A percentile compares a stretch with the other conserved stretches of the same genome.
Conservation (phyloP, 2,888 invertebrate genomes). For the Metacarcinus magister region DNA sequence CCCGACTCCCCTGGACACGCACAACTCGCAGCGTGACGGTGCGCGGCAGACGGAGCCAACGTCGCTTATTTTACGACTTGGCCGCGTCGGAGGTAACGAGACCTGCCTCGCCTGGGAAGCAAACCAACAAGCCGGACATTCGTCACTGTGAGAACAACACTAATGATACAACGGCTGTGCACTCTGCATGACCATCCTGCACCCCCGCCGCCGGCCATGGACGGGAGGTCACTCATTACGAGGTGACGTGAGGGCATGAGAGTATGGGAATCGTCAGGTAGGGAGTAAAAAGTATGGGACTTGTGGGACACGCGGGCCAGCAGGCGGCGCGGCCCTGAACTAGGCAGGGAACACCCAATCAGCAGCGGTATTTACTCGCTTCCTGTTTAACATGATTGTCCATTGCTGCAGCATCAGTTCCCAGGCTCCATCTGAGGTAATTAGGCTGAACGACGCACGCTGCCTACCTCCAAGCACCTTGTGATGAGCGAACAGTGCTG, state of each 20-base stretch:
- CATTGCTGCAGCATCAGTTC: conserved; percentile 59
- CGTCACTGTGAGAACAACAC: conserved; percentile 19
- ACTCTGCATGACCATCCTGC: not conserved
- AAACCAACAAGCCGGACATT: not conserved
- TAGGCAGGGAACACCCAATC: conserved; percentile 73
- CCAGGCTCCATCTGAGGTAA: not conserved
- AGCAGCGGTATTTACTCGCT: conserved; percentile 75
- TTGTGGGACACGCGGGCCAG: conserved; percentile 31
- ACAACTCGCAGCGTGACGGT: not conserved
- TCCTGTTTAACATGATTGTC: conserved; percentile 78
- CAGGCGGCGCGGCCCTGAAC: conserved; percentile 62
- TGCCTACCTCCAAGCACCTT: not conserved
- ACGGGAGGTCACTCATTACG: not conserved
- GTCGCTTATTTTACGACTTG: conserved; percentile 57
- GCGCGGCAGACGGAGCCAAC: conserved; percentile 36
- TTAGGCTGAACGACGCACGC: not conserved
- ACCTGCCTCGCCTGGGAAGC: conserved; percentile 7
- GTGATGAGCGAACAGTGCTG: conserved; percentile 4
- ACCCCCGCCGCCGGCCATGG: conserved; percentile 38
- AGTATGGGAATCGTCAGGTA: conserved; percentile 18
- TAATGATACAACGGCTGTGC: conserved; percentile 21
- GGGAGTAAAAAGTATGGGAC: not conserved
- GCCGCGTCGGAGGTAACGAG: not conserved
- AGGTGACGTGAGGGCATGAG: not conserved
- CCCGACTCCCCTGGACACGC: conserved; percentile 10